Percentiles rank a stretch among this genome's conserved stretches.
Conservation (phyloP, 2,113 vertebrate genomes). For the Zosterops lateralis region DNA sequence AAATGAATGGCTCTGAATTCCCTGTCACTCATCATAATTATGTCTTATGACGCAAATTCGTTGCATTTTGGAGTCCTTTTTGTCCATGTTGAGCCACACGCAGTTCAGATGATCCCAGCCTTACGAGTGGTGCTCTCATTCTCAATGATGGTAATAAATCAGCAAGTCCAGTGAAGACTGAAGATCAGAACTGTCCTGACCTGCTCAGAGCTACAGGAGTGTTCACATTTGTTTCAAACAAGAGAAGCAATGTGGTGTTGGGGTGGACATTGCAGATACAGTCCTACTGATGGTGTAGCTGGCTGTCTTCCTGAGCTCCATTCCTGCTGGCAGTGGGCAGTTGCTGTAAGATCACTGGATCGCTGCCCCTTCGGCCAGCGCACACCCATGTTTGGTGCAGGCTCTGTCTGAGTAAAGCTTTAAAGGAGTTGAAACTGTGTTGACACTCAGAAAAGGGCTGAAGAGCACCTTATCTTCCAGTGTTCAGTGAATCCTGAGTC, state of each 20-base stretch:
- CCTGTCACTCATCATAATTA: neutral
- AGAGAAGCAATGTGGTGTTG: neutral
- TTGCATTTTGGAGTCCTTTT: neutral
- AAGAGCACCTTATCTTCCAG: fast-evolving
- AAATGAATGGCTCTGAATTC: neutral
- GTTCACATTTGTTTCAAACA: neutral
- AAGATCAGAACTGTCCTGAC: neutral
- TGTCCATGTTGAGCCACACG: fast-evolving
- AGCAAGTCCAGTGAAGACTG: neutral
- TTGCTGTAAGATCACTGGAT: neutral
- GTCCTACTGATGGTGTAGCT: neutral
- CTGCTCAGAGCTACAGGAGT: neutral
- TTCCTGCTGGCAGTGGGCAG: neutral
- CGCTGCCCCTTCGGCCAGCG: fast-evolving
- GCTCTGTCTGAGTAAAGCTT: neutral
- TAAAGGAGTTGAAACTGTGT: neutral
- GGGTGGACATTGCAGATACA: too few species aligned
- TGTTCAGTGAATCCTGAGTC: neutral
- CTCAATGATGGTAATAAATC: neutral
- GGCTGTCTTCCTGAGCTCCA: neutral
- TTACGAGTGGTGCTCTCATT: neutral
- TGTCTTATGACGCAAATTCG: neutral
- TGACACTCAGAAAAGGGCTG: neutral
- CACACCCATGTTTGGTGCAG: fast-evolving
- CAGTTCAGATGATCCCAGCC: neutral